Base-by-base conservation (phyloP, 1,140 invertebrate species). In the Penaeus japonicus region DNA sequence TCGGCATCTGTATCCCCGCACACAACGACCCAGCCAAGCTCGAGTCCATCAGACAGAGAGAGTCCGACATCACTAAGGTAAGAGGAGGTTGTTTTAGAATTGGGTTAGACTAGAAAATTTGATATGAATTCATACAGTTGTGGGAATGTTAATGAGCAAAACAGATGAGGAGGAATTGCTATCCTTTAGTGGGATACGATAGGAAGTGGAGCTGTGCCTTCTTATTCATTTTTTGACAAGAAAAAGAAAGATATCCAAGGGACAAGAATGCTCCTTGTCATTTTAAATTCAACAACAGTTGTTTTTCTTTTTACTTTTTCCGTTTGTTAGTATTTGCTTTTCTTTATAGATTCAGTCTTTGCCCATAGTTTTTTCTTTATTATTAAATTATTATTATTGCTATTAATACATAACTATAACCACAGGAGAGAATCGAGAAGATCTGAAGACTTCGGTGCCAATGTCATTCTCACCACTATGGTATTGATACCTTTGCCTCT, bases 401-500 rank as follows among this genome's bases (percentile, higher is more conserved):
- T n/a, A n/a, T 79, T 10, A 39, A 18, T 75, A 0, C 7, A 17
- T n/a, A 22, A n/a, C 47, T 15, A 47, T 47, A 12, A 7, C 47
- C 5, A 15, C 59, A 90, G 90, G 98, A 99, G 92, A 95, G 97
- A 73, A 96, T 99, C 85, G 95, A 98, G 91, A 99, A 99, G 93
- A 99, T 99, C 93, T 99, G 0, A 92, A 95, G 5, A 95, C 97
- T 4, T n/a, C n/a, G 99, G 99, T 62, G 97, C 99, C 0, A 99
- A 99, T 93, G 99, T 99, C 27, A 95, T 99, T 89, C 93, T 99
- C 2, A 96, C 96, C 62, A 96, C 97, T 24, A 98, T 39, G 99
- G 99, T 73, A 99, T 99, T 91, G 99, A 99, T 93, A 99, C 94
- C 94, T 99, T 2, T 99, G 98, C 92, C 94, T 99, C 59, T 99